phyloP scores from a whole-genome alignment of 2,113 vertebrate genomes.

The Aegithalos caudatus region DNA sequence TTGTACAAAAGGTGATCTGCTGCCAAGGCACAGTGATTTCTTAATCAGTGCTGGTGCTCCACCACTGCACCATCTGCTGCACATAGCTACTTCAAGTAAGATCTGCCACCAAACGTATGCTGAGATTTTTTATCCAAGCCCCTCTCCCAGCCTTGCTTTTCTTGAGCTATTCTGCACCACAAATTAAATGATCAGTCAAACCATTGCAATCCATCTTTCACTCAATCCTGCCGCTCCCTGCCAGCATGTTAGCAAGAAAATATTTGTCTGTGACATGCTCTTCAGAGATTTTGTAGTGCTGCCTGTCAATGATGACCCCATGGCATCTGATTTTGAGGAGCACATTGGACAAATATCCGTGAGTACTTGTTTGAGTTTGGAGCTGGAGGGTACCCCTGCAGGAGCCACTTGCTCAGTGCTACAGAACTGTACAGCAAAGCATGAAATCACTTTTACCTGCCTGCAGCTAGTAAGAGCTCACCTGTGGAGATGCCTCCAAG shows the following conservation, averaged over 20 bases:
- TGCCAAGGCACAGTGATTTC: neutral
- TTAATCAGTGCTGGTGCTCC: neutral
- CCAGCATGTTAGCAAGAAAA: neutral
- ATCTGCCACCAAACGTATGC: neutral
- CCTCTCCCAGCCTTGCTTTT: neutral
- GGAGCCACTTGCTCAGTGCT: neutral
- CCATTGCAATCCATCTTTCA: neutral
- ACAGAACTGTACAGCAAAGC: neutral
- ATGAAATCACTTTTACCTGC: neutral
- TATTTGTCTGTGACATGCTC: neutral
- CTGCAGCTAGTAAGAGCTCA: neutral
- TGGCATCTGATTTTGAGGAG: neutral
- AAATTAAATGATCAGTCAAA: neutral
- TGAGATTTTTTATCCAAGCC: neutral
- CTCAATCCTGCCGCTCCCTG: neutral
- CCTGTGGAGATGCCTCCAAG: neutral
- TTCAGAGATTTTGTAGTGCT: neutral
- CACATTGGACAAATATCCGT: rapidly evolving
- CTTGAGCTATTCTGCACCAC: neutral
- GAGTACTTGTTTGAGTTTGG: neutral
- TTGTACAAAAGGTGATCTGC: neutral
- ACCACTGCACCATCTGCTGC: neutral
- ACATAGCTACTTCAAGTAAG: neutral
- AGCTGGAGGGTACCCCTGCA: neutral
- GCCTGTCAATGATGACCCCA: neutral